phyloP scores from a whole-genome alignment of 2,888 invertebrate species.

The Melanchra persicariae region DNA sequence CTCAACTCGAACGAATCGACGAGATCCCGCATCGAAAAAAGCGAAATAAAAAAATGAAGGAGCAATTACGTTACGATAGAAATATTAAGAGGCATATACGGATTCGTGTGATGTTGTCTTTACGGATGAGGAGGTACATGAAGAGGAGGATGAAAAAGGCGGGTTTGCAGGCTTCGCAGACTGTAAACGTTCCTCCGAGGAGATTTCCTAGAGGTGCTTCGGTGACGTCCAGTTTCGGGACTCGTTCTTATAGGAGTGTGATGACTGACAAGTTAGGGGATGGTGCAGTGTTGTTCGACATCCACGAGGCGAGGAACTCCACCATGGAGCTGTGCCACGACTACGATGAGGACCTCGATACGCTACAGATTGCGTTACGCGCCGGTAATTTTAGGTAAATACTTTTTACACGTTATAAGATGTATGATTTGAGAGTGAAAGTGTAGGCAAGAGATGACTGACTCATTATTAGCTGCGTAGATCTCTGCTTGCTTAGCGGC shows the following conservation, averaged over 20 bases:
- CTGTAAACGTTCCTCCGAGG: slow-evolving; percentile 80
- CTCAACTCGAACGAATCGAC: slow-evolving; percentile 82
- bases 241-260: slow-evolving; percentile 84
- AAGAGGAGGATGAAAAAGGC: slow-evolving; percentile 81
- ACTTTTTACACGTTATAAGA: slow-evolving; percentile 47
- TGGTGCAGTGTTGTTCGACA: slow-evolving; percentile 86
- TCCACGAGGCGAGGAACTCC: slow-evolving; percentile 87
- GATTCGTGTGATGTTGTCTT: slow-evolving; percentile 92
- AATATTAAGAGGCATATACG: slow-evolving; percentile 92
- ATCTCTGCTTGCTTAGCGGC: slow-evolving; percentile 24
- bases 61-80: slow-evolving; percentile 89
- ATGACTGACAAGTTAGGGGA: slow-evolving; percentile 85
- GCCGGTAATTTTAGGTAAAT: slow-evolving; percentile 89
- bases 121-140: slow-evolving; percentile 91
- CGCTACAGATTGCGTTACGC: slow-evolving; percentile 87
- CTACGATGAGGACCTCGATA: slow-evolving; percentile 87
- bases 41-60: slow-evolving; percentile 83
- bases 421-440: slow-evolving; percentile 54
- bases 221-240: slow-evolving; percentile 84
- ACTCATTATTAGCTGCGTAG: slow-evolving; percentile 14
- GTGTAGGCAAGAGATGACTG: slow-evolving; percentile 27
- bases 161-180: slow-evolving; percentile 71
- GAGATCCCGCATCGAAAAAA: slow-evolving; percentile 82
- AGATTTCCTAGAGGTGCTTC: slow-evolving; percentile 82
- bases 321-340: slow-evolving; percentile 88